Evolutionary conservation across 2,888 invertebrate species (phyloP), one percentile per base, ranked within the genome.

Genomic region (Strigamia maritima): DNA sequence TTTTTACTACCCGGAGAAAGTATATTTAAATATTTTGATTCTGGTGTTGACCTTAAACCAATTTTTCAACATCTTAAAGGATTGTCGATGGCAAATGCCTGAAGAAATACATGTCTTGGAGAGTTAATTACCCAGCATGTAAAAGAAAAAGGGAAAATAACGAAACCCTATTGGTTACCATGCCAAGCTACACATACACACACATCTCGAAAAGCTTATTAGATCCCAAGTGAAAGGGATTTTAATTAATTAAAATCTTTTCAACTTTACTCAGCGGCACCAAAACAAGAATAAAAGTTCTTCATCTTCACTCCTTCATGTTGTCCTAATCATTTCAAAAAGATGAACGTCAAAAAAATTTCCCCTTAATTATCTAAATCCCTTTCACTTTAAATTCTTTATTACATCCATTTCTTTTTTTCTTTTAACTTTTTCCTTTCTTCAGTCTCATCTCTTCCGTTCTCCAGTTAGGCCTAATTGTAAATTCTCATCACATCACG

Each of bases 241-340:
- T 70, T 70, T 70, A 70, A 70, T 70, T 70, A 70, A 70, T 70
- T 70, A 70, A 70, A 70, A 70, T 70, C 70, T 70, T 70, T 70
- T 70, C 70, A 70, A 70, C 70, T 70, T 70, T 70, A 70, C 70
- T 70, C 70, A 26, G 70, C 70, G 70, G 70, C 70, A 70, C 70
- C 70, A 70, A 70, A 70, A 70, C 70, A 70, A 70, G 70, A 70
- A 70, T 70, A 70, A 70, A 70, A 70, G 70, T 70, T 26, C 70
- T 70, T 70, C 70, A 70, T 70, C 70, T 26, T 70, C 70, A 70
- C 28, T 70, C 70, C 70, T 70, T 70, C 70, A 70, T 16, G 26
- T 28, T 70, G 70, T 70, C 70, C 70, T 70, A 70, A 70, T 70
- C 70, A 70, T 70, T 70, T 70, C 28, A 70, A n/a, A 70, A 28